These are phyloP conservation scores for Pseudococcus jackbeardsleyi DNA, from an alignment of 2,888 invertebrate species.

Conservation along the genomic window DNA sequence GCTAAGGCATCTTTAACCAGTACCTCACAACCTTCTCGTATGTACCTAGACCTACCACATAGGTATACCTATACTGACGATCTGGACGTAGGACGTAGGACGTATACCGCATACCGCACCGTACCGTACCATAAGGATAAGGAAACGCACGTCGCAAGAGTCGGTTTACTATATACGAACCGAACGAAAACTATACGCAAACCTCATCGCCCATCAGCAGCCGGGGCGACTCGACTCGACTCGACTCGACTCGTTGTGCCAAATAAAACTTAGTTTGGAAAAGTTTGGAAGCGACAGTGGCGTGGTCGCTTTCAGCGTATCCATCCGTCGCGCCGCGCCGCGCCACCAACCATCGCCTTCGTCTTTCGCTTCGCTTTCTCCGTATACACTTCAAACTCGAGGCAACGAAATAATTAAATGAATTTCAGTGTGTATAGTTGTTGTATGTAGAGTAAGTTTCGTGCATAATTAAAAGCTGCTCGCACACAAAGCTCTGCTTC, in stretches of 20 bases:
- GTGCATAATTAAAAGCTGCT: constrained; percentile 38
- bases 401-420: constrained; percentile 32
- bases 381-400: constrained; percentile 3
- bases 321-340: neutral
- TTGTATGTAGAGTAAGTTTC: constrained; percentile 23
- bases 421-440: neutral
- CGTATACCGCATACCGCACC: neutral
- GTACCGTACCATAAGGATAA: neutral
- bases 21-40: too few species aligned
- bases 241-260: neutral
- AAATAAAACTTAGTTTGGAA: constrained; percentile 40
- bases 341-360: neutral
- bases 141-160: neutral
- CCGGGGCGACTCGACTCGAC: neutral
- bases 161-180: neutral
- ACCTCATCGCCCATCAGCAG: neutral
- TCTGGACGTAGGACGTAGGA: too few species aligned
- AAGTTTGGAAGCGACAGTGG: neutral
- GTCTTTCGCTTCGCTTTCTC: neutral
- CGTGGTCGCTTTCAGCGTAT: neutral
- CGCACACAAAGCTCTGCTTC: neutral
- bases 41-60: too few species aligned
- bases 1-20: too few species aligned
- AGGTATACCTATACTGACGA: too few species aligned
- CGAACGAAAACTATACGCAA: neutral